Evolutionary conservation across 1,140 invertebrate species (phyloP), one percentile per base, ranked within the genome.

Genomic region (Lineus longissimus): DNA sequence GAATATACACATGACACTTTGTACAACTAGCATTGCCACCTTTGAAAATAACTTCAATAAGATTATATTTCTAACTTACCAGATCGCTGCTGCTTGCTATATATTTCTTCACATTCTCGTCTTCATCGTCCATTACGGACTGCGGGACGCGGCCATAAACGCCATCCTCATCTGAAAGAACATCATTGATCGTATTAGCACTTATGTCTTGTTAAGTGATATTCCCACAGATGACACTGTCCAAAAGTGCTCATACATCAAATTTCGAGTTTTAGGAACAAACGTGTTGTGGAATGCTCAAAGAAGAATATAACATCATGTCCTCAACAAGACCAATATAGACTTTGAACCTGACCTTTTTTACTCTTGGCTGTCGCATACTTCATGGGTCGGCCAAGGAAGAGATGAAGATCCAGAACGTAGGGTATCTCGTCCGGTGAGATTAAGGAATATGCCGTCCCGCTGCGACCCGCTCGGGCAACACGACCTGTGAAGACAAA

Each of bases 371-470:
- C 15, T 7, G 33, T 36, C 41, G 85, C 84, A 25, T 87, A 80
- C 43, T 85, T 84, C 1, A 96, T 80, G 4, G 89, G 84, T 29
- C 89, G 85, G 22, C 92, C 93, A 19, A 99, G 85, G 81, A 99
- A 99, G 41, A 99, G 83, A 77, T 97, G 91, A 25, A 99, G 83
- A 84, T 99, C 96, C 30, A 98, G 74, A 0, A 99, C 81, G 81
- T 95, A 95, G 0, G 96, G 87, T 25, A 93, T 84, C 80, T 99
- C 97, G 71, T 98, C 96, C 0, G 88, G 87, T 0, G 89, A 83
- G 27, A 99, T 84, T 47, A 99, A 85, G 9, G 92, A 97, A 75
- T 90, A 95, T 0, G 96, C 93, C 7, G 86, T 90, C 29, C 97
- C 97, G 58, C 85, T 86, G 33, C 94, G 85, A 7, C 96, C 96